Percentiles rank a stretch among this genome's conserved stretches.
These are phyloP conservation scores for Tadarida brasiliensis DNA, from an alignment of 2,797 vertebrate genomes.

Conservation along the genomic window DNA sequence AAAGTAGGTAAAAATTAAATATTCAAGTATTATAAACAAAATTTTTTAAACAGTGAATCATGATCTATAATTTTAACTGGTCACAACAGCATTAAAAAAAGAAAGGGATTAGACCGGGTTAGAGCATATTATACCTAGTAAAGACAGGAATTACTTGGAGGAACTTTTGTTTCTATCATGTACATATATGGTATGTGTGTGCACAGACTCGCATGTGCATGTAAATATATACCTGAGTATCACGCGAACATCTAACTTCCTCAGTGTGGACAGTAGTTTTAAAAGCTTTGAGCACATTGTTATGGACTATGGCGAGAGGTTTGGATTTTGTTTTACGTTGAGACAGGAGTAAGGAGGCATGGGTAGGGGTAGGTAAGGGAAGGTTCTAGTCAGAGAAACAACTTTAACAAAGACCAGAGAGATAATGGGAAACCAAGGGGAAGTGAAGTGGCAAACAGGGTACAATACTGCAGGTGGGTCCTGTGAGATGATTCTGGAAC, in stretches of 20 bases:
- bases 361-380: background rate
- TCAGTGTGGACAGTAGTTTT: background rate
- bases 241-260: background rate
- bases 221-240: background rate
- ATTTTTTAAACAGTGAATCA: background rate
- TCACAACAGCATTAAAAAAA: constrained; percentile 4
- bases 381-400: background rate
- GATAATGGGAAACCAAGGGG: background rate
- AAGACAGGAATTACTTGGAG: background rate
- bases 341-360: background rate
- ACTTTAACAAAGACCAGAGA: background rate
- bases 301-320: background rate
- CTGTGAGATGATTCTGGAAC: background rate
- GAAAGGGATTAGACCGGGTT: background rate
- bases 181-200: background rate
- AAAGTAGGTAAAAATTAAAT: constrained; percentile 16
- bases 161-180: background rate
- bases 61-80: background rate
- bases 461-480: background rate
- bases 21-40: background rate
- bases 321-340: background rate
- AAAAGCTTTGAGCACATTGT: background rate
- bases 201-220: too few species aligned
- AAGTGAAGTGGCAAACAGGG: background rate
- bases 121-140: background rate